Evolutionary conservation across 2,888 invertebrate species (phyloP).

Genomic region (Acanthococcus lagerstroemiae): DNA sequence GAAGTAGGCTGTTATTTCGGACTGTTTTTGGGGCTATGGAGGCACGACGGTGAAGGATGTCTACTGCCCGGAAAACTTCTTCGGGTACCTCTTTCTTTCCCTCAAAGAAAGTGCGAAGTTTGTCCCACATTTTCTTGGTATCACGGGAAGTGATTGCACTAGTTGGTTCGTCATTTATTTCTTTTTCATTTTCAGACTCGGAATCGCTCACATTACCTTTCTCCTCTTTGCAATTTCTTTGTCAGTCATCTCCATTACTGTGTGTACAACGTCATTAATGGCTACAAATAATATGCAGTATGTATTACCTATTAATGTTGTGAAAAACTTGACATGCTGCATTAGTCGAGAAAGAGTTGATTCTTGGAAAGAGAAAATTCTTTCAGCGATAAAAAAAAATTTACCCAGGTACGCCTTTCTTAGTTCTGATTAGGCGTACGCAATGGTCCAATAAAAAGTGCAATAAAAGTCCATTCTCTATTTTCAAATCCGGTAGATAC

Average conservation of each 20-base stretch:
- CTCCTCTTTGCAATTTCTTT: background rate
- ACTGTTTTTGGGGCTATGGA: background rate
- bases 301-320: too few relatives aligned
- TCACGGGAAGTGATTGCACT: background rate
- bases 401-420: too few relatives aligned
- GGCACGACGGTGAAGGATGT: background rate
- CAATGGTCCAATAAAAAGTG: too few relatives aligned
- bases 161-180: background rate
- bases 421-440: too few relatives aligned
- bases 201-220: background rate
- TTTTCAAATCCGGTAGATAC: too few relatives aligned
- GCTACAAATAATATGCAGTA: too few relatives aligned
- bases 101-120: background rate
- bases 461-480: too few relatives aligned
- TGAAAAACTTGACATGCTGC: too few relatives aligned
- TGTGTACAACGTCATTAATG: background rate
- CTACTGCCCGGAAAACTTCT: background rate
- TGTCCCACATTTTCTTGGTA: background rate
- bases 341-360: too few relatives aligned
- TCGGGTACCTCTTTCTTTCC: background rate
- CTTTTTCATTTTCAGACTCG: background rate
- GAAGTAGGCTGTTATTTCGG: background rate
- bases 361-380: too few relatives aligned
- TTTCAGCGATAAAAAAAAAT: too few relatives aligned
- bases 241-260: background rate